phyloP scores from a whole-genome alignment of 2,888 invertebrate genomes.

The Hemistola chrysoprasaria region DNA sequence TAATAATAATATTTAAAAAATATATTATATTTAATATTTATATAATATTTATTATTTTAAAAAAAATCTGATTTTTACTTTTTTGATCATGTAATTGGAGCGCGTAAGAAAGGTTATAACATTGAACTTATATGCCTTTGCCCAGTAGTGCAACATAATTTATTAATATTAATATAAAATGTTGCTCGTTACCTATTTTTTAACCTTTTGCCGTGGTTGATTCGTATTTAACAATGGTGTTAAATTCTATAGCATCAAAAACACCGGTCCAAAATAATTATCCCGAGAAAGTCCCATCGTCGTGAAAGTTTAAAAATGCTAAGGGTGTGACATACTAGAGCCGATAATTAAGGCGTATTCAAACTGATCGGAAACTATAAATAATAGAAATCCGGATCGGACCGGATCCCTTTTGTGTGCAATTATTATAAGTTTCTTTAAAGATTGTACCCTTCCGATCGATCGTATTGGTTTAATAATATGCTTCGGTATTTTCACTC shows the following conservation, averaged over 20 bases:
- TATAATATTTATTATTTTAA: too few species aligned
- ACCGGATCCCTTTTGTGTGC: constrained; percentile 79
- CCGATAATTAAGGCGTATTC: constrained; percentile 82
- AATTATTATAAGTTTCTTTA: constrained; percentile 69
- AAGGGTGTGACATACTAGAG: constrained; percentile 69
- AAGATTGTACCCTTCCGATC: constrained; percentile 71
- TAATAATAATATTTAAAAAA: too few species aligned
- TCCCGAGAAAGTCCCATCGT: constrained; percentile 54
- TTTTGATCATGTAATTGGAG: too few species aligned
- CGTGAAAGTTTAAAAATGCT: constrained; percentile 64
- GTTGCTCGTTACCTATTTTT: constrained; percentile 1
- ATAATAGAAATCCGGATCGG: constrained; percentile 75
- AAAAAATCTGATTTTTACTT: too few species aligned
- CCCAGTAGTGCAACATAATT: too few species aligned
- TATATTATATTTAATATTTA: too few species aligned
- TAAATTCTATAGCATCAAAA: constrained; percentile 23
- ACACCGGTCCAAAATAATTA: constrained; percentile 28
- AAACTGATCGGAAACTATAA: constrained; percentile 79
- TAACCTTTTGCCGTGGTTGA: neutral
- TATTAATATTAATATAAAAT: too few species aligned
- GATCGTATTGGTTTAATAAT: constrained; percentile 77
- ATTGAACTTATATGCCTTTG: too few species aligned
- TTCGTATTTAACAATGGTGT: constrained; percentile 9
- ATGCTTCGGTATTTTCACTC: constrained; percentile 62
- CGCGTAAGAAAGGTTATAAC: too few species aligned